Evolutionary conservation across 53 echinoderm and acorn worm species (phyloP), one percentile per base, ranked within the genome.

Genomic region (Zoroaster sp.): DNA sequence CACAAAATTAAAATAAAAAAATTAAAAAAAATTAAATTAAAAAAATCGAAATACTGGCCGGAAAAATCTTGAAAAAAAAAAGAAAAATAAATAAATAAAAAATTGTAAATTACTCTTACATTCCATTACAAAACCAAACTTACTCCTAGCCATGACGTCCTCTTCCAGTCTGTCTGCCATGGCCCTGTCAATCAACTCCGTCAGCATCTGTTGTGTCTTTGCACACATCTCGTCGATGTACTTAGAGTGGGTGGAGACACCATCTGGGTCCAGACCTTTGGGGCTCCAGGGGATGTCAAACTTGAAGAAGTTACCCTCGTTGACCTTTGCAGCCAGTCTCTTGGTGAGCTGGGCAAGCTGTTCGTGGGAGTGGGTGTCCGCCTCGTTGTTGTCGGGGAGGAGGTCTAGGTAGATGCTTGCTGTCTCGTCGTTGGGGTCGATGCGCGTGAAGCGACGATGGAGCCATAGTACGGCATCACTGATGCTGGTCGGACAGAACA

Each of bases 221-320:
- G 66, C 53, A 69, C 95, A 96, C 69, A 98, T 83, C 39, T 91
- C 83, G 42, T 96, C 96, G 51, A 95, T 31, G 80, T 96, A 98
- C 90, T 94, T 88, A 21, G 92, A 81, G 83, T 98, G 98, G 46
- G 81, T 89, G 44, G 93, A 92, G 55, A 96, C 86, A 7, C 94
- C 94, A 37, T 96, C 94, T 0, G 96, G 98, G 53, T 94, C 95
- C 51, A 95, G 51, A 4, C 96, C 97, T 38, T 94, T 94, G 18
- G 92, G 90, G 32, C 92, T 94, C 98, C 98, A 98, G 14, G 95
- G 87, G 72, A 98, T 92, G 68, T 96, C 95, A 92, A 98, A 98
- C 92, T 94, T 95, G 46, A 98, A 72, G 83, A 95, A 95, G 81
- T 94, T 93, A 4, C 93, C 91, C 79, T 89, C 92, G 66, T 92